phyloP scores from a whole-genome alignment of 2,797 vertebrate genomes.

The Macropus fuliginosus region DNA sequence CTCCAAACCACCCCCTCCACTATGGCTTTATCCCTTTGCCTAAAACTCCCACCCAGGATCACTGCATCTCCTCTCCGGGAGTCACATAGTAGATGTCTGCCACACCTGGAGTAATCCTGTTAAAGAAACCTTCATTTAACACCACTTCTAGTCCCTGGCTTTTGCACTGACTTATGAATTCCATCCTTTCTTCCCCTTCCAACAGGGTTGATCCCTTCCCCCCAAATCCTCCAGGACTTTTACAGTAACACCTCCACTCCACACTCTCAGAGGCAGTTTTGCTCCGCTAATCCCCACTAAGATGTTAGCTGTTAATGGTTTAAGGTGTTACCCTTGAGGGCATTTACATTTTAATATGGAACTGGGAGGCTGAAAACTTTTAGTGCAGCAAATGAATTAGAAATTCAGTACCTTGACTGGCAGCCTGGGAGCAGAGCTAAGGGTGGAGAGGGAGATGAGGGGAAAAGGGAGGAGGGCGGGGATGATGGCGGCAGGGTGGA shows the following conservation, averaged over 20 bases:
- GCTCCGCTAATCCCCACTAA: not conserved
- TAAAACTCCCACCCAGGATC: not conserved
- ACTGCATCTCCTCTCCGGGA: not conserved
- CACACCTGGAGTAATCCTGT: not conserved
- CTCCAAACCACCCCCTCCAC: not conserved
- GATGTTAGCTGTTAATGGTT: not conserved
- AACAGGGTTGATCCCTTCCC: not conserved
- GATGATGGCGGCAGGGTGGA: not conserved
- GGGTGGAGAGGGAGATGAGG: not conserved
- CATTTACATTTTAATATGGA: not conserved
- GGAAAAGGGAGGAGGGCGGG: not conserved
- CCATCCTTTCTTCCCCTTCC: not conserved
- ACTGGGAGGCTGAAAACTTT: not conserved
- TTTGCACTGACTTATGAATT: not conserved
- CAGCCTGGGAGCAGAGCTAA: not conserved
- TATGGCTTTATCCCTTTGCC: not conserved
- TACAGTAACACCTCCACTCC: not conserved
- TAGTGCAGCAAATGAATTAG: not conserved
- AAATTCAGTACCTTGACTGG: not conserved
- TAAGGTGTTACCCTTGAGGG: conserved; percentile 6
- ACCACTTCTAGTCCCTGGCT: not conserved
- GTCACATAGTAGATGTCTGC: not conserved
- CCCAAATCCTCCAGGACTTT: not conserved
- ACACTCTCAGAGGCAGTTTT: not conserved
- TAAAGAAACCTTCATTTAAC: not conserved